Percentiles rank a stretch among this genome's conserved stretches.
Evolutionary conservation across 2,113 vertebrate species (phyloP).

Genomic region (Pygoscelis antarcticus): DNA sequence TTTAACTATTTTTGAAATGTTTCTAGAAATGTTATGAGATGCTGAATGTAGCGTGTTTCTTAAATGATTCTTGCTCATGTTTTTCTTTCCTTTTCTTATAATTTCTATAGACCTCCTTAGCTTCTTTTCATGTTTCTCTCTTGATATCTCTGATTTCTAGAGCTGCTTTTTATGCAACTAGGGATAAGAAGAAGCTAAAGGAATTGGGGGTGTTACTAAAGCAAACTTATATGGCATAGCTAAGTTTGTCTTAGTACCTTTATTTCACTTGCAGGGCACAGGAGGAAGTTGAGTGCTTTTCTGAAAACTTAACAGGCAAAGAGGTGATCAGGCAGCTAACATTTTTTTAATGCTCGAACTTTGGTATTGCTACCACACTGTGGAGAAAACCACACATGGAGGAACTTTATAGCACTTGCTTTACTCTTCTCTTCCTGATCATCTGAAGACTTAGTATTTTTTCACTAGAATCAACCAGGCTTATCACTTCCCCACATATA

Average conservation of each 20-base stretch:
- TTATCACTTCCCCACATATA: background rate
- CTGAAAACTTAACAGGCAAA: background rate
- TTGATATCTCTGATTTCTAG: background rate
- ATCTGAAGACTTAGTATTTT: background rate
- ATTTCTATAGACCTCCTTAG: background rate
- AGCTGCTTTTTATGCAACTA: background rate
- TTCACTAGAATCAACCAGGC: background rate
- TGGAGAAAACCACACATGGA: background rate
- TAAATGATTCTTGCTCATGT: background rate
- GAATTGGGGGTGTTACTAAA: background rate
- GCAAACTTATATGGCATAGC: background rate
- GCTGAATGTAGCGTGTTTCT: background rate
- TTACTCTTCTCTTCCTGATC: background rate
- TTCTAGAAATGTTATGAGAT: background rate
- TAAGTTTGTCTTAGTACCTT: background rate
- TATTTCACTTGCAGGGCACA: background rate
- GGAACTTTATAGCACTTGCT: background rate
- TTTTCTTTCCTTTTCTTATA: background rate
- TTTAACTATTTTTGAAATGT: background rate
- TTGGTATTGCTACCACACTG: background rate
- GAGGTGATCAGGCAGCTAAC: background rate
- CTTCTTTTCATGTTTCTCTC: accelerated
- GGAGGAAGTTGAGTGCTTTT: background rate
- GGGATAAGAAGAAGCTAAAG: background rate
- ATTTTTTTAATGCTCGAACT: background rate